phyloP scores from a whole-genome alignment of 2,888 invertebrate genomes.

The Acrobasis suavella region DNA sequence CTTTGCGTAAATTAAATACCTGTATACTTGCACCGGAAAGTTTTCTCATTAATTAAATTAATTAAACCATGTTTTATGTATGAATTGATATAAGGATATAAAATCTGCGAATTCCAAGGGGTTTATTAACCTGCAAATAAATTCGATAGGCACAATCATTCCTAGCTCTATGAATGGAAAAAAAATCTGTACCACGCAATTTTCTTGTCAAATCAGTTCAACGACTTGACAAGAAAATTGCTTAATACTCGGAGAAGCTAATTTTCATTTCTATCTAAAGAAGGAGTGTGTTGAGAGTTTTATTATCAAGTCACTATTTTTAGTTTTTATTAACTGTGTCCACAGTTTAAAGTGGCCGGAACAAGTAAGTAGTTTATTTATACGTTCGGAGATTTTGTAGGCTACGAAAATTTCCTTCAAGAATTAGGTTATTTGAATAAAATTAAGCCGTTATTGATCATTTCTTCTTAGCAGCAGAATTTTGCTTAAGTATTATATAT shows the following conservation, averaged over 20 bases:
- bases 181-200: constrained; percentile 34
- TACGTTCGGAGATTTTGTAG: neutral
- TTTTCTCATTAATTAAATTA: neutral
- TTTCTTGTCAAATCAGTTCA: constrained; percentile 25
- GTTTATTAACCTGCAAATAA: neutral
- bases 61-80: neutral
- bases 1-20: constrained; percentile 7
- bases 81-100: neutral
- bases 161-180: constrained; percentile 23
- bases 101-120: neutral
- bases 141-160: neutral
- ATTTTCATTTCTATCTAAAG: neutral
- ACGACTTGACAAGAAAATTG: constrained; percentile 9
- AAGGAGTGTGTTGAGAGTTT: neutral
- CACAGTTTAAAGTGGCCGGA: neutral
- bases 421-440: neutral
- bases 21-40: neutral
- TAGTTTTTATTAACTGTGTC: neutral
- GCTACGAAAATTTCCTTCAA: neutral
- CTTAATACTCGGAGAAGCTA: neutral
- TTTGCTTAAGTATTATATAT: neutral
- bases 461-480: neutral
- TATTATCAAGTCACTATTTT: neutral
- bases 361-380: neutral
- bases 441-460: neutral